Evolutionary conservation across 2,113 vertebrate genomes (phyloP), one percentile per base, ranked within the genome.

Genomic region (Anolis sagrei): DNA sequence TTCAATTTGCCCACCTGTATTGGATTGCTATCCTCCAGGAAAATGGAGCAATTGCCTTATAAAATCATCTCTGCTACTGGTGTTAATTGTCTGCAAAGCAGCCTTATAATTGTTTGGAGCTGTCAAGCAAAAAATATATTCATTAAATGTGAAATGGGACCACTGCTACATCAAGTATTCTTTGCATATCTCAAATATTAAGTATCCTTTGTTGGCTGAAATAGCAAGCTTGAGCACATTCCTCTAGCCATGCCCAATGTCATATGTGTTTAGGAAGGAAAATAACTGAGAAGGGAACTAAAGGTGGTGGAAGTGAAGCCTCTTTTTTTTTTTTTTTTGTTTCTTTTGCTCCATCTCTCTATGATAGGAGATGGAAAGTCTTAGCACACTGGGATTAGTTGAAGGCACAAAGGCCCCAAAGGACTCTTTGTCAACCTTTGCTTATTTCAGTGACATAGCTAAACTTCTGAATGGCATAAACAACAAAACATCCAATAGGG

Each of bases 331-430:
- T 29, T 70, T 83, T 89, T 87, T 58, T 84, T 36, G 64, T 44
- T 77, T 18, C 77, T 75, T 74, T 51, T 58, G 49, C 18, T 84
- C 76, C 39, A 68, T 84, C 61, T 36, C 1, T 34, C 74, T 64
- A 9, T 66, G 62, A 66, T 44, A 79, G 19, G 54, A 85, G 49
- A 61, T 49, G 66, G 74, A 25, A 85, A 78, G 36, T 44, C 79
- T 39, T 73, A 66, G 29, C 44, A 77, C 10, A 44, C 61, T 82
- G n/a, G 10, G 27, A 82, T 66, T 78, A 44, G 86, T 79, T 76
- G 36, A 36, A 62, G 64, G 51, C 48, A 81, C 36, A 76, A 86
- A 91, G 34, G 82, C 66, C 84, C 89, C 85, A 69, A 90, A 85
- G 34, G 81, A 88, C 86, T 76, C 86, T 89, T 81, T 39, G 49